Evolutionary conservation across 2,113 vertebrate genomes (phyloP).

Genomic region (Gallinago media): DNA sequence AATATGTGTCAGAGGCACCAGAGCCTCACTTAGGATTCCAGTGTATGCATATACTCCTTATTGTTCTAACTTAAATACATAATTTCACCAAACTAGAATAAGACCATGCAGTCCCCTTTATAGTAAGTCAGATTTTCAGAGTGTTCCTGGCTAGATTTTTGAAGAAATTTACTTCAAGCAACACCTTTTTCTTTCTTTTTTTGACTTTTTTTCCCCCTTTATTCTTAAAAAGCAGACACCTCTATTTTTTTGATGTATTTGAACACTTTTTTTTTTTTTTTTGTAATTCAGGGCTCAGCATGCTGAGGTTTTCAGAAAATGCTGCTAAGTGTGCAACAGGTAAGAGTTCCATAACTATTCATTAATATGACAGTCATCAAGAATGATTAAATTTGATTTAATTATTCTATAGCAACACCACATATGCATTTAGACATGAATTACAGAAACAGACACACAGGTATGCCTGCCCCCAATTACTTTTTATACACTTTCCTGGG

Average conservation of each 20-base stretch:
- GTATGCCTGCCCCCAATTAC: fast-evolving
- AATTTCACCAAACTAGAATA: background rate
- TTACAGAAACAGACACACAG: background rate
- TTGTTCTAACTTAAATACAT: background rate
- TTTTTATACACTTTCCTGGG: background rate
- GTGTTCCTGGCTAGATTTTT: background rate
- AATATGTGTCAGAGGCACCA: background rate
- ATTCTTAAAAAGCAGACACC: background rate
- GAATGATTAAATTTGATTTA: background rate
- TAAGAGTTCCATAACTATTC: background rate
- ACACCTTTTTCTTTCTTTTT: fast-evolving
- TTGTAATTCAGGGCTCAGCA: background rate
- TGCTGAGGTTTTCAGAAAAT: background rate
- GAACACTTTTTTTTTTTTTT: background rate
- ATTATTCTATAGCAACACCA: background rate
- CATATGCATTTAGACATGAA: background rate
- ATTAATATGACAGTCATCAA: background rate
- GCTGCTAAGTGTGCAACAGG: background rate
- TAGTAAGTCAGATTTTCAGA: background rate
- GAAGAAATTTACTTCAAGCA: background rate
- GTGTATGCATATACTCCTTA: background rate
- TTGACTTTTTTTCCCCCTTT: background rate
- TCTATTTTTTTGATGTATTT: background rate
- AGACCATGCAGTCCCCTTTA: background rate
- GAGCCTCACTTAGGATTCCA: background rate